Base-by-base conservation (phyloP, 1,140 invertebrate genomes). In the Plutomurus gul region DNA sequence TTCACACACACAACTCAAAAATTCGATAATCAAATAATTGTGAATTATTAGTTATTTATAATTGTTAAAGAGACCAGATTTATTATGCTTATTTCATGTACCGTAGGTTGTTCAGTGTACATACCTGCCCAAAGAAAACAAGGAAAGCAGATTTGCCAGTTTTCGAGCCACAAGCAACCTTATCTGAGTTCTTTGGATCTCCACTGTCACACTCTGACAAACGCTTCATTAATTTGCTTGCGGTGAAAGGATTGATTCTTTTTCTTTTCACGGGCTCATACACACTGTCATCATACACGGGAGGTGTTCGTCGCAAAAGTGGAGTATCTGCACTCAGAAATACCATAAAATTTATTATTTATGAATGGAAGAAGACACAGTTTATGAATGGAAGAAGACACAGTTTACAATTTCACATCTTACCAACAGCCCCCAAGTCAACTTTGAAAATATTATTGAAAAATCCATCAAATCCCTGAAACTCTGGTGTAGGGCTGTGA, bases 211-310 rank as follows among this genome's bases (percentile, higher is more conserved):
- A 79, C 22, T 20, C 49, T 3, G 77, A 43, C 8, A n/a, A 49
- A 18, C 82, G 16, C 70, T 82, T 82, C 81, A 91, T 86, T 37
- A 92, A 85, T 27, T 90, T 87, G 82, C 90, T 91, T 51, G 91
- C 82, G 8, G 82, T 80, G 39, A 91, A 85, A n/a, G 91, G 89
- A 84, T 91, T 89, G n/a, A 90, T 90, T 81, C 89, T 82, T 5
- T 87, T 85, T 13, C 79, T 79, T 20, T 86, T 87, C 0, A 86
- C 85, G 5, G 90, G 88, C 77, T 86, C 78, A 80, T 91, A 91
- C 37, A 89, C 88, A n/a, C 90, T 90, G 85, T 93, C 92, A 33
- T 86, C 83, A 83, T 93, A 93, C 46, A 88, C 88, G 6, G 90
- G 88, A 6, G 90, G 88, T 39, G 89, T 86, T 74, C 90, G 87